Conservation (phyloP, 2,113 vertebrate genomes). For the Crocuta crocuta region DNA sequence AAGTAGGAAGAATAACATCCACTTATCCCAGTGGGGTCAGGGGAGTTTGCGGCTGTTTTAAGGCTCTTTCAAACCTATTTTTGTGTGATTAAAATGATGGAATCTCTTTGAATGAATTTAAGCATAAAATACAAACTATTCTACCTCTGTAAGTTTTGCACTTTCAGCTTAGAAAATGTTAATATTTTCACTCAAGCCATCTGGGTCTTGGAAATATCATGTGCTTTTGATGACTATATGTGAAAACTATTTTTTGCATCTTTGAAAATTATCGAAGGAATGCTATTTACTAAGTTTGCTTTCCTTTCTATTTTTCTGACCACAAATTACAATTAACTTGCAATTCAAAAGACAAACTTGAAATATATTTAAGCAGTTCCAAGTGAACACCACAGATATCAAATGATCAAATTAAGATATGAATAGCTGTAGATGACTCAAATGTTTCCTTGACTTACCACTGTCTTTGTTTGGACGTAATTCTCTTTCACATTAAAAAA, state of each 20-base stretch:
- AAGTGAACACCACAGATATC: conserved; percentile 41
- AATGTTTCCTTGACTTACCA: conserved; percentile 41
- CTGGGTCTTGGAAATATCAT: neutral
- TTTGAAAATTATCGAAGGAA: conserved; percentile 29
- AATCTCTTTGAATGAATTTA: neutral
- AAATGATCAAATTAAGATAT: conserved; percentile 61
- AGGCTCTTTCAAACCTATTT: neutral
- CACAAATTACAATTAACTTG: neutral
- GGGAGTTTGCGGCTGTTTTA: neutral
- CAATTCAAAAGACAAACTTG: conserved; percentile 3
- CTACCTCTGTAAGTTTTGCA: neutral
- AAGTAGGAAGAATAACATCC: neutral
- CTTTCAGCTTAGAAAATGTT: conserved; percentile 51
- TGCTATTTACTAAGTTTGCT: conserved; percentile 10
- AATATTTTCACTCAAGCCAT: conserved; percentile 49
- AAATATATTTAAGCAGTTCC: conserved; percentile 22
- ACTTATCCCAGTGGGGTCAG: neutral
- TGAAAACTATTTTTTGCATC: conserved; percentile 59
- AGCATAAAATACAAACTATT: neutral
- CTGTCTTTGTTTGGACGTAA: conserved; percentile 56
- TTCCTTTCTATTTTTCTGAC: conserved; percentile 51
- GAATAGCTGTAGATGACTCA: neutral
- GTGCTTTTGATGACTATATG: conserved; percentile 36
- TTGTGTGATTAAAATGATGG: neutral
- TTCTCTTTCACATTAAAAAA: conserved; percentile 48